Base-by-base conservation (phyloP, 2,113 vertebrate species). In the Procavia capensis region DNA sequence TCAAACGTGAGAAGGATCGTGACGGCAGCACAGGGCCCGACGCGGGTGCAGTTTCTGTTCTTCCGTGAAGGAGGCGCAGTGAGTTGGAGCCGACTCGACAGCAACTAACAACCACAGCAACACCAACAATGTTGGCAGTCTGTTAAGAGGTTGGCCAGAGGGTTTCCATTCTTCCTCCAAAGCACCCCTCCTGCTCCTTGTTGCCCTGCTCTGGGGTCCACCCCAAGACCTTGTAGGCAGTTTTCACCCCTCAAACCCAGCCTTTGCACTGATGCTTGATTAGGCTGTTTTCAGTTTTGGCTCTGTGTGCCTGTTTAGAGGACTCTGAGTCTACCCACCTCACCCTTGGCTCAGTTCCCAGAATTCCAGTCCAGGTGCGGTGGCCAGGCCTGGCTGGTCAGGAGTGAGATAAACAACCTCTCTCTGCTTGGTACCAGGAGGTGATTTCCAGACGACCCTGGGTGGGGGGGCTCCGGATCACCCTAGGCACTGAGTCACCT, bases 171-270 rank as follows among this genome's bases (percentile, higher is more conserved):
- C 20, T 81, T 47, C 41, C 25, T 11, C 25, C 6, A 88, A 43
- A 3, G 31, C 1, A 6, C n/a, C 57, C 47, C 64, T 11, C 16
- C 3, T 31, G 29, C 8, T n/a, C 59, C 22, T 3, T 0, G 0
- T 88, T 54, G 31, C 82, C 36, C 8, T 79, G 19, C 3, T 63
- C 47, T 4, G 29, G 50, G 43, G 59, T 9, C 39, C 2, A 61
- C 11, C 25, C 4, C 24, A 81, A 41, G 0, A 19, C 39, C 31
- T 31, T 20, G 2, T 13, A 5, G 9, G 27, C 54, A 3, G 4
- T 81, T 64, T 43, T 59, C 57, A 75, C 5, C 19, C 93, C 68
- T 63, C 0, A 74, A 25, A n/a, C 6, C n/a, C 34, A 27, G 22
- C 11, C 9, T 96, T 88, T 80, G 27, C 17, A 43, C 54, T 88